These are phyloP conservation scores for Thysanoteuthis rhombus DNA, from an alignment of 2,888 invertebrate species.

Conservation along the genomic window DNA sequence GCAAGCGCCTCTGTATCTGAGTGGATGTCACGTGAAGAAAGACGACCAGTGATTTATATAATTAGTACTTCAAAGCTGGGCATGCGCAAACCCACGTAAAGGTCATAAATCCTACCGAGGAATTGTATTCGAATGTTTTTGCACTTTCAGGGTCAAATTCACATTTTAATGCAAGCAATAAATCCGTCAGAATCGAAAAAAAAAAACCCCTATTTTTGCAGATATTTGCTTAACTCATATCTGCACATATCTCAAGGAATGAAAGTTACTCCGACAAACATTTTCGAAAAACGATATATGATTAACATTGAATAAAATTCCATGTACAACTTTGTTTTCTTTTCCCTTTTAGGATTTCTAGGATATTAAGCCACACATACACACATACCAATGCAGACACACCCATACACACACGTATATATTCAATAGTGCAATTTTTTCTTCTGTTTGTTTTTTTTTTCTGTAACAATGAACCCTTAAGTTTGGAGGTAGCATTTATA, in stretches of 20 bases:
- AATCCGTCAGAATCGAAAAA: neutral
- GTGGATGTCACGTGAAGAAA: neutral
- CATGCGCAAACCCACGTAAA: slow-evolving; percentile 12
- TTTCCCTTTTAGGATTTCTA: too few relatives aligned
- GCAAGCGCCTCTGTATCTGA: neutral
- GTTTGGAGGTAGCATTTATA: too few relatives aligned
- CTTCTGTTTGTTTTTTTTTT: too few relatives aligned
- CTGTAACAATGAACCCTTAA: too few relatives aligned
- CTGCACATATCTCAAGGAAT: neutral
- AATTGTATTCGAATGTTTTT: neutral
- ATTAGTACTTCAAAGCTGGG: neutral
- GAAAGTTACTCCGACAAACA: neutral
- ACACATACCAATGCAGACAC: too few relatives aligned
- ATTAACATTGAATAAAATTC: too few relatives aligned
- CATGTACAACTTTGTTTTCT: too few relatives aligned
- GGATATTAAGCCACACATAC: too few relatives aligned
- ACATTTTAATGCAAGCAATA: neutral
- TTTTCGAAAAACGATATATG: neutral
- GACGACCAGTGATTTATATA: neutral
- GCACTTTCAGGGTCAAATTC: slow-evolving; percentile 12
- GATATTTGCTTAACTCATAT: neutral
- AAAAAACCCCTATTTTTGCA: neutral
- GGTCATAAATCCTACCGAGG: neutral
- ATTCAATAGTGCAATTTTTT: too few relatives aligned
- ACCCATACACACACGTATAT: too few relatives aligned